These are phyloP conservation scores for Rhopalosiphum padi DNA, from an alignment of 1,140 invertebrate genomes.

Conservation along the genomic window DNA sequence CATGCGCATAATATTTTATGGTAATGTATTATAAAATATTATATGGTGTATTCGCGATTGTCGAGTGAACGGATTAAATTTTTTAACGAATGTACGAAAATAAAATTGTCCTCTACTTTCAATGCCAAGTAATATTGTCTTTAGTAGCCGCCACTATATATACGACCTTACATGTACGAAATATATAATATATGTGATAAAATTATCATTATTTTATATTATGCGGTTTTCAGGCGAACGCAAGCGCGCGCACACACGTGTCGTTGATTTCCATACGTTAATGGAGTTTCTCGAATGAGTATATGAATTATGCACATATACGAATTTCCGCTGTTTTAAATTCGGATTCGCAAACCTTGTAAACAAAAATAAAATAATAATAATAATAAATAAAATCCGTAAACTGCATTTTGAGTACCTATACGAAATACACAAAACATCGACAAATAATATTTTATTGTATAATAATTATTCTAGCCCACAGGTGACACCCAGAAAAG, in stretches of 20 bases:
- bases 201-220: conserved; percentile 22
- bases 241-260: not conserved
- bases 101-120: conserved; percentile 21
- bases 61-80: not conserved
- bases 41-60: not conserved
- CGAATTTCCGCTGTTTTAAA: not conserved
- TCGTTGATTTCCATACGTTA: conserved; percentile 20
- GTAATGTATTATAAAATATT: not conserved
- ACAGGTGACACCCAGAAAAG: too few relatives aligned
- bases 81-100: not conserved
- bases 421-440: too few relatives aligned
- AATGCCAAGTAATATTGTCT: not conserved
- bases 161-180: not conserved
- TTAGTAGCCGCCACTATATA: not conserved
- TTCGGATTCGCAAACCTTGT: not conserved
- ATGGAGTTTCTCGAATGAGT: not conserved
- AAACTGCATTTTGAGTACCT: not conserved
- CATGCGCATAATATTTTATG: not conserved
- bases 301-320: not conserved
- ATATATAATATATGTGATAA: not conserved
- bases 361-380: not conserved
- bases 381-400: not conserved
- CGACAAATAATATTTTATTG: too few relatives aligned
- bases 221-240: not conserved
- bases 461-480: too few relatives aligned